phyloP scores from a whole-genome alignment of 2,888 invertebrate species.

The Eupithecia pulchellata region DNA sequence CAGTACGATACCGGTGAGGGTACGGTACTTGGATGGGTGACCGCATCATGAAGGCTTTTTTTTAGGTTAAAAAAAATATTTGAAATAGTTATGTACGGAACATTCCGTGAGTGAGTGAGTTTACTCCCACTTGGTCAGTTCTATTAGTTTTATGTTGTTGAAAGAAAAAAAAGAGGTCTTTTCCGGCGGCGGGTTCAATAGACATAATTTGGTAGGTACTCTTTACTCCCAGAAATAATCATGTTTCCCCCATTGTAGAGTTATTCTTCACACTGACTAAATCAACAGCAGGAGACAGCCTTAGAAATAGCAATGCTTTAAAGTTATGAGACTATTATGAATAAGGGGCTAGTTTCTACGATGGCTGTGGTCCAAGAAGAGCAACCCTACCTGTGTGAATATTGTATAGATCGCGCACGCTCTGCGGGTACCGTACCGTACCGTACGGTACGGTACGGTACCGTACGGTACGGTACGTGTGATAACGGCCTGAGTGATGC shows the following conservation, averaged over 20 bases:
- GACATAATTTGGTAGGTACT: neutral
- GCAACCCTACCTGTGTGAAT: constrained; percentile 44
- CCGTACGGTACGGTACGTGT: constrained; percentile 4
- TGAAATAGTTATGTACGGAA: too few species aligned
- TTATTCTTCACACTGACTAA: too few species aligned
- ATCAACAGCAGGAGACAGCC: too few species aligned
- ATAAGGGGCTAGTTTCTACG: neutral
- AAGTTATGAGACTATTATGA: too few species aligned
- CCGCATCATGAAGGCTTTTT: too few species aligned
- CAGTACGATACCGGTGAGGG: too few species aligned
- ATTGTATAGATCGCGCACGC: constrained; percentile 48
- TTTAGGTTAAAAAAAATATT: too few species aligned
- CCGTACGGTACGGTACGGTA: constrained; percentile 18
- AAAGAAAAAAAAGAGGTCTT: neutral
- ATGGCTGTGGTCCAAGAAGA: neutral
- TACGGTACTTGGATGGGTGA: too few species aligned
- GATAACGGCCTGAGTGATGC: constrained; percentile 29
- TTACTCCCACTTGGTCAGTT: too few species aligned
- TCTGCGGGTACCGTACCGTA: constrained; percentile 34
- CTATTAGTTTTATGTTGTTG: too few species aligned
- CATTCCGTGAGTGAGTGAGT: too few species aligned
- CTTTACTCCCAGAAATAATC: neutral
- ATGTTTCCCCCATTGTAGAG: neutral
- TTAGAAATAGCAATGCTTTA: too few species aligned
- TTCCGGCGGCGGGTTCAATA: neutral